Evolutionary conservation across 2,797 vertebrate genomes (phyloP).

Genomic region (Catharus ustulatus): DNA sequence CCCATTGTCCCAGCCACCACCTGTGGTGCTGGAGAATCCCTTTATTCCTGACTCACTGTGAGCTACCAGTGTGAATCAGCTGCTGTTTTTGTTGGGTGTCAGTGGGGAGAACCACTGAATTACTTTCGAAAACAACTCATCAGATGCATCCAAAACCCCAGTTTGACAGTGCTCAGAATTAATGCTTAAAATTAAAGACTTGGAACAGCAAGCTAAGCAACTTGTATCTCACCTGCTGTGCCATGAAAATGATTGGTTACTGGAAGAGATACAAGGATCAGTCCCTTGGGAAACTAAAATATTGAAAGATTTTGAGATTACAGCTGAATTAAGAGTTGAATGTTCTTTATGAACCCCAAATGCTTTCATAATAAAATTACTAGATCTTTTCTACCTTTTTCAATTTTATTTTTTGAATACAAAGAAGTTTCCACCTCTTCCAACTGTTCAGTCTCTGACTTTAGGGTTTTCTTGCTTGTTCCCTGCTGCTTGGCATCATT

Average conservation of each 20-base stretch:
- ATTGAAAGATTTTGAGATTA: background rate
- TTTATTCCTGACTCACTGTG: background rate
- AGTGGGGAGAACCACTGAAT: background rate
- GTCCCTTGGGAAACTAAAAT: background rate
- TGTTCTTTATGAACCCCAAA: background rate
- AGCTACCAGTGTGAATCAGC: background rate
- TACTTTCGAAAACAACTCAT: background rate
- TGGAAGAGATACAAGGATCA: background rate
- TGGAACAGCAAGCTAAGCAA: background rate
- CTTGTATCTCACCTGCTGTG: background rate
- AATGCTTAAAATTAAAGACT: background rate
- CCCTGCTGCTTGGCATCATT: background rate
- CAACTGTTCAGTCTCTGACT: background rate
- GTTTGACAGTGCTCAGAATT: background rate
- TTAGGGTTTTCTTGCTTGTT: background rate
- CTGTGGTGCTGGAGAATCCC: background rate
- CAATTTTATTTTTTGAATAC: background rate
- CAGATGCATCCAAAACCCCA: background rate
- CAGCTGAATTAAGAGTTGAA: background rate
- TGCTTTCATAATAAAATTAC: background rate
- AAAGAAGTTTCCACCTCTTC: background rate
- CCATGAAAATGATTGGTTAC: background rate
- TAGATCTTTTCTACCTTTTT: background rate
- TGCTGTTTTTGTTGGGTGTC: background rate
- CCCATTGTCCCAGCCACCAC: background rate